Evolutionary conservation across 2,113 vertebrate species (phyloP).

Genomic region (Tyto alba): DNA sequence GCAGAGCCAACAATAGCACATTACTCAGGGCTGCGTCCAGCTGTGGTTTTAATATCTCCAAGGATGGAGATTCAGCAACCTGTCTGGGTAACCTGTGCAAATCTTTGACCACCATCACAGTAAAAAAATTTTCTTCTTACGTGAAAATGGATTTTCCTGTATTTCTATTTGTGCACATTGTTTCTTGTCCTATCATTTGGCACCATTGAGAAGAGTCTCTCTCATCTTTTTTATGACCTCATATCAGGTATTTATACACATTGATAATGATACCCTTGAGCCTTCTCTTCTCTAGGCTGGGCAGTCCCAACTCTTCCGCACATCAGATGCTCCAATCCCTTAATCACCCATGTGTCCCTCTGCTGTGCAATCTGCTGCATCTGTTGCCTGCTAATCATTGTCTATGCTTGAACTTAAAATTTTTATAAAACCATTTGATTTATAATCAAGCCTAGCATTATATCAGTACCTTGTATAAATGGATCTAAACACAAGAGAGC

Average conservation of each 20-base stretch:
- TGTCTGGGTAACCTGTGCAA: neutral
- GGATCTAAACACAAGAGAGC: neutral
- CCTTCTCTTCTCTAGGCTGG: neutral
- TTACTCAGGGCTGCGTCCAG: neutral
- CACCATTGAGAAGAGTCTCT: neutral
- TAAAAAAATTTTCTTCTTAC: neutral
- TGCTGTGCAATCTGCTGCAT: neutral
- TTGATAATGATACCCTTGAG: neutral
- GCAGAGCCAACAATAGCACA: neutral
- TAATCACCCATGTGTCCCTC: neutral
- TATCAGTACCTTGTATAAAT: neutral
- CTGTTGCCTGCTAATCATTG: neutral
- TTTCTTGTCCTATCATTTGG: neutral
- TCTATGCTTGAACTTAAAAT: neutral
- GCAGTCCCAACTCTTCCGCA: neutral
- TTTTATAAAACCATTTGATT: neutral
- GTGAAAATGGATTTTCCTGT: neutral
- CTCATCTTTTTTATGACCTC: neutral
- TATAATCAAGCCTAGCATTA: neutral
- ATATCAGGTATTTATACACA: neutral
- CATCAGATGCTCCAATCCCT: neutral
- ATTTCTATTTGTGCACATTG: neutral
- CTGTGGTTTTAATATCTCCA: neutral
- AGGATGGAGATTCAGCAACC: neutral
- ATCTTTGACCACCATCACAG: neutral